Conservation (phyloP, 1,140 invertebrate genomes). For the Anastrepha ludens region DNA sequence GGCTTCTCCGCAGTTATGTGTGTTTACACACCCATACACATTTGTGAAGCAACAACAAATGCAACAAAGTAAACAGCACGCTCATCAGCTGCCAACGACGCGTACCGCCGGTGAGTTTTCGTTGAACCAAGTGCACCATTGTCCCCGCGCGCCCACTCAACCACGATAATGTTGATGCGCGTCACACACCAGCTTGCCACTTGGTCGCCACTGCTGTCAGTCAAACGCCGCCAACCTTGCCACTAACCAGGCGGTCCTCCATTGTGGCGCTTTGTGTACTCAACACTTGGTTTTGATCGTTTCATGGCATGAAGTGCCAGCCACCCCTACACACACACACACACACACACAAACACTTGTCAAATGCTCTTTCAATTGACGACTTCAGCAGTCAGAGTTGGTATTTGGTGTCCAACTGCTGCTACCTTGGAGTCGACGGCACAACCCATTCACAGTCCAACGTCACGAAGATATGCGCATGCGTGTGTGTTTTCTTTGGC, state of each 20-base stretch:
- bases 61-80: conserved; percentile 30
- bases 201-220: conserved; percentile 6
- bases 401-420: conserved; percentile 17
- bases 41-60: background rate
- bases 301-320: conserved; percentile 20
- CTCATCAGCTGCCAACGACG: conserved; percentile 26
- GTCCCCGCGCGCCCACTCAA: conserved; percentile 15
- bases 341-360: background rate
- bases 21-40: background rate
- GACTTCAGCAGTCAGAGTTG: conserved; percentile 24
- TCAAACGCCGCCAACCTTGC: background rate
- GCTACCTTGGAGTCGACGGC: conserved; percentile 3
- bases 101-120: background rate
- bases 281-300: conserved; percentile 48
- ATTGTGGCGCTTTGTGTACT: conserved; percentile 50
- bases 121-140: no score
- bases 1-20: background rate
- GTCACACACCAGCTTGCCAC: conserved; percentile 3
- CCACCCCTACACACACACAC: conserved; percentile 27
- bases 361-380: background rate
- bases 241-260: background rate
- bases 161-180: background rate
- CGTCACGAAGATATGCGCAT: background rate
- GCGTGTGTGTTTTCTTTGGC: conserved; percentile 40
- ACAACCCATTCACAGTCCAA: background rate